Conservation (phyloP, 2,888 invertebrate genomes). For the Furcula furcula region DNA sequence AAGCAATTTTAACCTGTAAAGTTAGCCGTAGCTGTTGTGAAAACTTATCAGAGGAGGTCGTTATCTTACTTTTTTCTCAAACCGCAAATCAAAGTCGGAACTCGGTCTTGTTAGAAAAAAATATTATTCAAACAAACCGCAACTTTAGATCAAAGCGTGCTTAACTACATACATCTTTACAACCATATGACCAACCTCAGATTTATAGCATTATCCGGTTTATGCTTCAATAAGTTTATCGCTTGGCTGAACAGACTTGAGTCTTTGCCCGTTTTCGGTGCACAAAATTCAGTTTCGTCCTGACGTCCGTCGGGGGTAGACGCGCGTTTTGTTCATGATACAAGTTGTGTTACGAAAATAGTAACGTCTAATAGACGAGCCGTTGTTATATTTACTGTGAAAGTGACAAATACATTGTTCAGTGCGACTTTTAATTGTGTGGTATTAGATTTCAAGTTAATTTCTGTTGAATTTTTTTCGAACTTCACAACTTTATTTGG, state of each 20-base stretch:
- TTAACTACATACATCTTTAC: constrained; percentile 33
- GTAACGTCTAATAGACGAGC: constrained; percentile 38
- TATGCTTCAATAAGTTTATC: constrained; percentile 55
- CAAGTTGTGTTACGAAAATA: constrained; percentile 59
- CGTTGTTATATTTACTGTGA: constrained; percentile 30
- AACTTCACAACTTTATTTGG: constrained; percentile 9
- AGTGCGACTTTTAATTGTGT: constrained; percentile 28
- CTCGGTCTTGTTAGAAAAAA: constrained; percentile 16
- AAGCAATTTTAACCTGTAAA: no score
- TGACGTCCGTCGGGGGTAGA: constrained; percentile 39
- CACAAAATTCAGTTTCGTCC: constrained; percentile 47
- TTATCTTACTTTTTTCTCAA: constrained; percentile 5
- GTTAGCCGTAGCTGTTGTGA: no score
- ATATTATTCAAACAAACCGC: constrained; percentile 25
- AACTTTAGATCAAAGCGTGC: constrained; percentile 39
- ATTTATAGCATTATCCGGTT: constrained; percentile 59
- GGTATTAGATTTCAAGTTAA: constrained; percentile 13
- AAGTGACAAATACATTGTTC: constrained; percentile 30
- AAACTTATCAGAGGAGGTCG: constrained; percentile 1
- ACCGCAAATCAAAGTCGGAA: constrained; percentile 21
- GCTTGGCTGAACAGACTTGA: constrained; percentile 51
- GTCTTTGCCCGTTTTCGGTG: constrained; percentile 47
- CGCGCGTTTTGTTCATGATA: constrained; percentile 30
- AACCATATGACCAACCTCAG: constrained; percentile 46
- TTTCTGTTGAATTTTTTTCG: background rate